These are phyloP conservation scores for Myotis vivesi DNA, from an alignment of 2,797 vertebrate genomes.

Conservation along the genomic window DNA sequence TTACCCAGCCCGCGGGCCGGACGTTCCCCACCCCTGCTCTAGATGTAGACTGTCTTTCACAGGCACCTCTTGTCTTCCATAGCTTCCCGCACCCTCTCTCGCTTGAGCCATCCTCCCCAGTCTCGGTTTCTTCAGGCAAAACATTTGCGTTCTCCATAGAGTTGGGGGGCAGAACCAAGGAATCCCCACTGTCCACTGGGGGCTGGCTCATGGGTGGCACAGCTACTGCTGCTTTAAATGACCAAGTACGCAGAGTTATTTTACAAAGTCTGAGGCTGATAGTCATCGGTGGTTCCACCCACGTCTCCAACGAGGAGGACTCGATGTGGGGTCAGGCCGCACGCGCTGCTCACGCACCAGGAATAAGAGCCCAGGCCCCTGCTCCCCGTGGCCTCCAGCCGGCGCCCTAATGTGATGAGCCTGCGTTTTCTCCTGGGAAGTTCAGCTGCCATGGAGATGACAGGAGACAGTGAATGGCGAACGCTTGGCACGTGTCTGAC, in stretches of 20 bases:
- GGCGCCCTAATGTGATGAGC: neutral
- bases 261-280: neutral
- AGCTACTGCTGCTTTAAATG: neutral
- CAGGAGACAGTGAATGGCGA: neutral
- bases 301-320: neutral
- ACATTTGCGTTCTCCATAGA: neutral
- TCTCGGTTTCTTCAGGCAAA: neutral
- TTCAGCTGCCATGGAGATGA: neutral
- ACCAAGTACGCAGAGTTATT: neutral
- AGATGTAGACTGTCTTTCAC: neutral
- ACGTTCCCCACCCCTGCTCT: too few relatives aligned
- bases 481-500: neutral
- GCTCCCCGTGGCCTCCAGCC: neutral
- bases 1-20: too few relatives aligned
- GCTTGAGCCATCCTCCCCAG: neutral
- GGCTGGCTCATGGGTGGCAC: neutral
- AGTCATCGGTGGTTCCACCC: neutral
- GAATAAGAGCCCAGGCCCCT: neutral
- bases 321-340: neutral
- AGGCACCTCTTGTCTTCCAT: neutral
- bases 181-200: rapidly evolving
- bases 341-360: neutral
- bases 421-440: neutral
- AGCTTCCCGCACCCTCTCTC: neutral
- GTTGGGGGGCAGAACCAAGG: neutral